Evolutionary conservation across 2,113 vertebrate species (phyloP), one percentile per base, ranked within the genome.

Genomic region (Cichladusa arquata): DNA sequence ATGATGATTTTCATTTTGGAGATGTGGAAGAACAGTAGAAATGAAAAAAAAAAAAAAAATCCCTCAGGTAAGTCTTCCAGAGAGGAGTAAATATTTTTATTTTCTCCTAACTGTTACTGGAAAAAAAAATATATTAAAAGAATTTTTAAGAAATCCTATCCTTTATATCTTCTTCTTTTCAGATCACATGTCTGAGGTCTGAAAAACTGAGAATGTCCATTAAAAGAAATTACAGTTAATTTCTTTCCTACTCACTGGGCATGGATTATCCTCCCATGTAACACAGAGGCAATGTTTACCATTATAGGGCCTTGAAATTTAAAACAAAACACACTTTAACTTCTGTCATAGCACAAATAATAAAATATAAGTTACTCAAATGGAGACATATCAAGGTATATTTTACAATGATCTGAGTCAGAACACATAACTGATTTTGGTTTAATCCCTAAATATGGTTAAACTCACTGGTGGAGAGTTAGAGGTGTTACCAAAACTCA

Each of bases 351-450:
- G 26, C 18, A 71, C n/a, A 51, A 67, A 1, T 48, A 66, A 70
- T 31, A 33, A 54, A 31, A 44, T 0, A 0, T 3, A 62, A 48
- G 3, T 42, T 73, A 82, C 17, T 61, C 33, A 64, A 64, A 64
- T 1, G 1, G 18, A 72, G 17, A 29, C 4, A 6, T 8, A 72
- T 6, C 50, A 51, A 28, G 20, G 9, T 7, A 44, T 26, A n/a
- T 28, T 13, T 1, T 24, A 34, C 0, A 0, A 82, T 1, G 1
- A 50, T 12, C 23, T 0, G 2, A 93, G 19, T 51, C 45, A 91
- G 42, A 87, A 60, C 2, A 11, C 5, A 11, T 6, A 80, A 57
- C 2, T 45, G 2, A 50, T 29, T 34, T 62, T 45, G 6, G 9
- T 53, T 85, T 31, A 22, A 18, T 61, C 8, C 17, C 66, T 87